Base-by-base conservation (phyloP, 2,113 vertebrate species). In the Siphamia tubifer region DNA sequence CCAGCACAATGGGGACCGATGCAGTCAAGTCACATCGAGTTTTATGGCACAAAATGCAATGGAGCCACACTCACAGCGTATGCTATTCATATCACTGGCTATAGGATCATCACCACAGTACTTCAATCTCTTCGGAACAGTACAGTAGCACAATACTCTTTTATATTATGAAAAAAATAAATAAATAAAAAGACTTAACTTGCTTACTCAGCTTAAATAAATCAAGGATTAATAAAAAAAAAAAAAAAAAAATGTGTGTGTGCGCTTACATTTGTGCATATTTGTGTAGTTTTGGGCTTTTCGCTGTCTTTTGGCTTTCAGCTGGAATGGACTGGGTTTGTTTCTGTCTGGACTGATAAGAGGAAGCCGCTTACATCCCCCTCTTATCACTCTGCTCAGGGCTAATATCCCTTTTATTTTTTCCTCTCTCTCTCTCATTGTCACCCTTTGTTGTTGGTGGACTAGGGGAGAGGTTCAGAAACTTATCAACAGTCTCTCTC, bases 321-420 rank as follows among this genome's bases (percentile, higher is more conserved):
- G 71, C 72, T 69, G 73, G 25, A 84, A 79, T 79, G 69, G 79
- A 79, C 81, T 53, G 72, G 67, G 79, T 85, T 81, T 79, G 75
- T 86, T 84, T 84, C 85, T 91, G 86, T 70, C 74, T 55, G 83
- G 60, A 73, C 75, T 73, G 90, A 91, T 91, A 91, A 88, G 84
- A 83, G 81, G 83, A 89, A 90, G 90, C 87, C 57, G 87, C 88
- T 88, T 88, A 89, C 69, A 83, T 75, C 68, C 84, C 60, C 68
- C 67, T 70, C 84, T 89, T 89, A 89, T 90, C 89, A 69, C 74
- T 69, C 45, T 55, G 77, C 85, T 88, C 83, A 78, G 75, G 86
- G 88, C 87, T 83, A 89, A 86, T 91, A 85, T 89, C 76, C 76
- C 75, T 77, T 79, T 86, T 83, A 42, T 78, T 84, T 81, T 45